A percentile compares a stretch with the other conserved stretches of the same genome.
Conservation (phyloP, 1,140 invertebrate genomes). For the Bursaphelenchus mucronatus region DNA sequence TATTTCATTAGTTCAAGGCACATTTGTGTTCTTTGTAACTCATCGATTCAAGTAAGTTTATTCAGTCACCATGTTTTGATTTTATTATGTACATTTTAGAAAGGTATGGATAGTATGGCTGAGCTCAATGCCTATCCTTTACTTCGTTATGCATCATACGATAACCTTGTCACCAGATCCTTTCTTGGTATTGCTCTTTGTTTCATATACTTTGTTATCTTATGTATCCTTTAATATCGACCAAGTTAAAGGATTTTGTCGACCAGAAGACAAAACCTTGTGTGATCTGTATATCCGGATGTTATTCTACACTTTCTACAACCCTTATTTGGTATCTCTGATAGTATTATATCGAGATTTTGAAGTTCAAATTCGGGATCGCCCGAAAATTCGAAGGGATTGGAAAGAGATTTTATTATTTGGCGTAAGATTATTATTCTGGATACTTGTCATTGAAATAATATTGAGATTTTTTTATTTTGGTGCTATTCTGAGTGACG, state of each 20-base stretch:
- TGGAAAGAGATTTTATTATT: conserved; percentile 36
- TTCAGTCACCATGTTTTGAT: background rate
- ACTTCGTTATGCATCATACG: conserved; percentile 53
- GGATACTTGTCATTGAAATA: conserved; percentile 51
- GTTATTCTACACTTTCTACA: conserved; percentile 56
- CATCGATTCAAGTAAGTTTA: conserved; percentile 35
- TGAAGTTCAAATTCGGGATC: conserved; percentile 49
- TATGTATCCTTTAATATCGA: conserved; percentile 58
- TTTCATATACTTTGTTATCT: conserved; percentile 55
- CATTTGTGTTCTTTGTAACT: conserved; percentile 47
- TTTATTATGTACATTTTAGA: conserved; percentile 37
- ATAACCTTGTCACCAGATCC: conserved; percentile 42
- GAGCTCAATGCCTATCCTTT: conserved; percentile 54
- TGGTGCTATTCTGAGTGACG: conserved; percentile 50
- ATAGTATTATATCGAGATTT: conserved; percentile 60
- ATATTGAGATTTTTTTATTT: conserved; percentile 59
- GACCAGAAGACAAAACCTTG: conserved; percentile 40
- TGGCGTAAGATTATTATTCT: conserved; percentile 48
- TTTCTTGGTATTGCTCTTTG: conserved; percentile 57
- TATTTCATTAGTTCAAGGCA: conserved; percentile 48
- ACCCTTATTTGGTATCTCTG: conserved; percentile 55
- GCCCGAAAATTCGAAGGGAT: conserved; percentile 27
- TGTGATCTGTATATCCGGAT: conserved; percentile 32
- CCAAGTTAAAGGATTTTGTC: conserved; percentile 25
- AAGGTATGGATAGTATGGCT: conserved; percentile 50